These are phyloP conservation scores for Zenarchopterus dispar DNA, from an alignment of 2,797 vertebrate species.

Conservation along the genomic window DNA sequence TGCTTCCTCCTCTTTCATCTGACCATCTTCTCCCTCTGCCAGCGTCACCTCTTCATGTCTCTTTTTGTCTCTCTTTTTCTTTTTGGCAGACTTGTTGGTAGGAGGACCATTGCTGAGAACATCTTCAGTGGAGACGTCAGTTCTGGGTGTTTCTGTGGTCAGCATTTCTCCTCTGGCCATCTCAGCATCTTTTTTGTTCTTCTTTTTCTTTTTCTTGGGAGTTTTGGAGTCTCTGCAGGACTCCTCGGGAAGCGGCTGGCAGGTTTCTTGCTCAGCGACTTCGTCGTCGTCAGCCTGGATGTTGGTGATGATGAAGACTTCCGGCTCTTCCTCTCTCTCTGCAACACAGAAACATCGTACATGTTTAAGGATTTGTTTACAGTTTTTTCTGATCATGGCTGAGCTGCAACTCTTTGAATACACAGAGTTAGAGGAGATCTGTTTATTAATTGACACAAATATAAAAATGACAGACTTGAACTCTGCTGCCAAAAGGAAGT, in stretches of 20 bases:
- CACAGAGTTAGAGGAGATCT: too few species aligned
- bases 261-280: background rate
- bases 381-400: too few species aligned
- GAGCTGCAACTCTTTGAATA: too few species aligned
- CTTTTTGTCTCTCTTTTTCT: slow-evolving; percentile 45
- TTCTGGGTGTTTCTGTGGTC: slow-evolving; percentile 10
- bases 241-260: slow-evolving; percentile 11
- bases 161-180: background rate
- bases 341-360: slow-evolving; percentile 1
- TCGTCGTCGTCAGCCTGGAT: background rate
- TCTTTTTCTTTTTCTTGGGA: slow-evolving; percentile 62
- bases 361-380: too few species aligned
- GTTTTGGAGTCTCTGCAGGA: background rate
- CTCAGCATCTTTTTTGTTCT: slow-evolving; percentile 12
- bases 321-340: slow-evolving; percentile 5
- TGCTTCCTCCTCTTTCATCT: background rate
- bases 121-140: background rate
- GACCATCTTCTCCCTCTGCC: background rate
- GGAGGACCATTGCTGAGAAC: slow-evolving; percentile 23
- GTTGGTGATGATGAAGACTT: slow-evolving; percentile 43
- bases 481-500: too few species aligned
- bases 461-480: too few species aligned
- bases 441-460: too few species aligned
- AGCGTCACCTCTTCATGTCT: background rate
- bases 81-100: slow-evolving; percentile 36